Evolutionary conservation across 2,113 vertebrate species (phyloP).

Genomic region (Ia io): DNA sequence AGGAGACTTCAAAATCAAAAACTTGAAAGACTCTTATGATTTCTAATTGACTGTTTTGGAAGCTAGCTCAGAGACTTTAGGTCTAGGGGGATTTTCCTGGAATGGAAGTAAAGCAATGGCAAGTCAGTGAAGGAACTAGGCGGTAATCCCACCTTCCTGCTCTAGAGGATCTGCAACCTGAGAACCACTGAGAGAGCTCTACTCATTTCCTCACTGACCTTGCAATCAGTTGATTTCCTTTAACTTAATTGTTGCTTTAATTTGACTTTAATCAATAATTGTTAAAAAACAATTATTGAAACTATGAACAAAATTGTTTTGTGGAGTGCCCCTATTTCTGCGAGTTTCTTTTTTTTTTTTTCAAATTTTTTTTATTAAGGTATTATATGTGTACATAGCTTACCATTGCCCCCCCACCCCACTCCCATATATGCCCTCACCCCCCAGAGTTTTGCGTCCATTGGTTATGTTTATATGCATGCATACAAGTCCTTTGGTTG

Average conservation of each 20-base stretch:
- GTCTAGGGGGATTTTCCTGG: background rate
- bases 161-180: background rate
- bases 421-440: too few species aligned
- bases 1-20: constrained; percentile 41
- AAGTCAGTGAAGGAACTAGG: background rate
- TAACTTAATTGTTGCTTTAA: background rate
- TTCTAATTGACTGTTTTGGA: background rate
- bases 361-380: too few species aligned
- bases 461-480: too few species aligned
- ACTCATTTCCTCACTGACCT: background rate
- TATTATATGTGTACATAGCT: too few species aligned
- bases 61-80: constrained; percentile 43
- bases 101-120: background rate
- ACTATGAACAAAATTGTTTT: background rate
- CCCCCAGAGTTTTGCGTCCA: too few species aligned
- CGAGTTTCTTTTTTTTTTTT: too few species aligned
- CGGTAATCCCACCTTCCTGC: background rate
- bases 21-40: constrained; percentile 33
- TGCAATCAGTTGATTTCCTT: background rate
- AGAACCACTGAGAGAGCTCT: background rate
- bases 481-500: too few species aligned
- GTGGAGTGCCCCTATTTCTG: background rate
- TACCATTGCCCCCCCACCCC: too few species aligned
- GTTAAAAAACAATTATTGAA: background rate
- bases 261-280: background rate